These are phyloP conservation scores for Terebella lapidaria DNA, from an alignment of 2,888 invertebrate species.

Conservation along the genomic window DNA sequence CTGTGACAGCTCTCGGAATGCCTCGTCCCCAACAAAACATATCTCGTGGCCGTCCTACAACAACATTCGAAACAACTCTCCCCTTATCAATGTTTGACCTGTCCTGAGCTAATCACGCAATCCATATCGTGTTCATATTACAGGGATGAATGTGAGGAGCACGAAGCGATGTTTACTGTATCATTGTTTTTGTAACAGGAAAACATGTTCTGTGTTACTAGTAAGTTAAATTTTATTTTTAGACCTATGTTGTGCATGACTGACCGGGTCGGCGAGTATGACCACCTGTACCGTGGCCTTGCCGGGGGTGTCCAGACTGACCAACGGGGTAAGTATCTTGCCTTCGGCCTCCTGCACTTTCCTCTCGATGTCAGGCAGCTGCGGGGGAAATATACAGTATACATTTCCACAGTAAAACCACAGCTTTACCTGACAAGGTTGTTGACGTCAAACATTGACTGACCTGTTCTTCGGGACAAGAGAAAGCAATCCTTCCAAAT, in stretches of 20 bases:
- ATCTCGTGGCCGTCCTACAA: constrained; percentile 89
- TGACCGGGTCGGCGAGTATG: constrained; percentile 85
- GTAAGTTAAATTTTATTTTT: no score
- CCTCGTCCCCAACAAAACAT: constrained; percentile 96
- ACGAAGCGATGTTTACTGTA: no score
- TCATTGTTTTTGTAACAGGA: no score
- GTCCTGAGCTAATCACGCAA: no score
- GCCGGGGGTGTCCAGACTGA: constrained; percentile 92
- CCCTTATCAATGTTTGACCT: no score
- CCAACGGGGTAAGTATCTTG: constrained; percentile 80
- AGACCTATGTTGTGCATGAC: no score
- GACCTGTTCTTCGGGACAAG: constrained; percentile 65
- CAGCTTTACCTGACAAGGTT: background rate
- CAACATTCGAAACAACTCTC: background rate
- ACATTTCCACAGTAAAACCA: background rate
- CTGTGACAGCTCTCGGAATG: constrained; percentile 79
- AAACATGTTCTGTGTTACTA: no score
- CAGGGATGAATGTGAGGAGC: no score
- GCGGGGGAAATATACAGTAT: no score
- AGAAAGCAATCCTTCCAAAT: constrained; percentile 92
- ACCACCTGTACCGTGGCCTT: constrained; percentile 95
- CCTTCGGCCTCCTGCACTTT: constrained; percentile 67
- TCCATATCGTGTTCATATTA: no score
- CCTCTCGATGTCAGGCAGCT: constrained; percentile 73
- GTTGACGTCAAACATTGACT: constrained; percentile 4